Evolutionary conservation across 2,113 vertebrate species (phyloP).

Genomic region (Microtus oregoni): DNA sequence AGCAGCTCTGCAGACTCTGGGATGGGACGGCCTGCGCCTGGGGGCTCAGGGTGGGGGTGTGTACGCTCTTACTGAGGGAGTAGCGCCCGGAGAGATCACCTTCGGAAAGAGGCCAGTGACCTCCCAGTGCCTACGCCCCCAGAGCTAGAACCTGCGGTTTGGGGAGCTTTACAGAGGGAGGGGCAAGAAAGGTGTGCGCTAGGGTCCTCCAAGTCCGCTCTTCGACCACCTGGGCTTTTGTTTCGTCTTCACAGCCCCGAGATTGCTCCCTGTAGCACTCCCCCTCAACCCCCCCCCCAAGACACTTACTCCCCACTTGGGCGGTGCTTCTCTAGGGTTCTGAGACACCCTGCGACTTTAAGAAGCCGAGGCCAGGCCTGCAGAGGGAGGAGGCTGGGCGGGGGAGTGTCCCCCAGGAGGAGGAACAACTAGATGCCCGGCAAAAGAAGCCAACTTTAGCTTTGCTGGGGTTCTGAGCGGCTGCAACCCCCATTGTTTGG

Average conservation of each 20-base stretch:
- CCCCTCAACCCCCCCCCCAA: background rate
- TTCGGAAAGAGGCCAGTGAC: background rate
- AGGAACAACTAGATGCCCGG: fast-evolving
- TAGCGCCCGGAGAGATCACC: background rate
- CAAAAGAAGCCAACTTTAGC: fast-evolving
- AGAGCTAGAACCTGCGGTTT: background rate
- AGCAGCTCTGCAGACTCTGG: background rate
- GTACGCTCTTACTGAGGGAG: background rate
- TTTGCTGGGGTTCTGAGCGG: fast-evolving
- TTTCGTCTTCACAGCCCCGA: background rate
- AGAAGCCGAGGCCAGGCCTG: slow-evolving; percentile 60
- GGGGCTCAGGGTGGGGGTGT: background rate
- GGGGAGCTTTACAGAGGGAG: background rate
- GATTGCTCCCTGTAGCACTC: background rate
- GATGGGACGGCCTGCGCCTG: background rate
- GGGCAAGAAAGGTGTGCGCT: background rate
- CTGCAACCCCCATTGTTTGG: background rate
- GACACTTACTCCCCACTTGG: background rate
- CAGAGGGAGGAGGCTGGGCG: slow-evolving; percentile 45
- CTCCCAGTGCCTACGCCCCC: background rate
- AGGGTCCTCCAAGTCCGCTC: background rate
- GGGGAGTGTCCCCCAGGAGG: slow-evolving; percentile 30
- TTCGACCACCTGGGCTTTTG: slow-evolving; percentile 6
- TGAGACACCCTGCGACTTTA: slow-evolving; percentile 75
- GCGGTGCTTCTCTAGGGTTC: slow-evolving; percentile 57